Conservation (phyloP, 2,888 invertebrate genomes). For the Serrognathus titanus region DNA sequence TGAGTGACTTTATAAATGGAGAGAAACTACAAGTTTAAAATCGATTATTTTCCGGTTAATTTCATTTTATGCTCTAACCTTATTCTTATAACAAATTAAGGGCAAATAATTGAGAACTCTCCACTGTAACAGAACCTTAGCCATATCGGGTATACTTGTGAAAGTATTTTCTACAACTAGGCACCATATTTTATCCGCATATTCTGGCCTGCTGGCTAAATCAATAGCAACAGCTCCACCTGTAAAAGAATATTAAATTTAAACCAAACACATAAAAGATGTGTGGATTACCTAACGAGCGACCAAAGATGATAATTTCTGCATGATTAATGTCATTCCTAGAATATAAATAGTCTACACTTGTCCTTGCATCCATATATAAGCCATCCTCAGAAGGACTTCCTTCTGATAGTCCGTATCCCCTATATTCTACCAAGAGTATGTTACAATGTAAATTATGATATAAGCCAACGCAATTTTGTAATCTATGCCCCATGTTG, state of each 20-base stretch:
- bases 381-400: constrained; percentile 83
- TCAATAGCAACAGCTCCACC: constrained; percentile 93
- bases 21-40: constrained; percentile 58
- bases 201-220: constrained; percentile 72
- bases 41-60: constrained; percentile 5
- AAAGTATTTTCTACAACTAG: constrained; percentile 93
- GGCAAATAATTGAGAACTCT: constrained; percentile 73
- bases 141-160: constrained; percentile 92
- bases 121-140: constrained; percentile 75
- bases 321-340: constrained; percentile 79
- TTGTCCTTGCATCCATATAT: constrained; percentile 82
- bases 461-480: constrained; percentile 84
- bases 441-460: constrained; percentile 81
- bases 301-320: constrained; percentile 86
- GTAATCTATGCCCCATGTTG: constrained; percentile 89
- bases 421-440: constrained; percentile 90
- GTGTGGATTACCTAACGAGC: constrained; percentile 66
- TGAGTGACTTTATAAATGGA: constrained; percentile 71
- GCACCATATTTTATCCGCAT: constrained; percentile 77
- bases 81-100: constrained; percentile 83
- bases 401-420: constrained; percentile 90
- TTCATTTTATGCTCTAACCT: constrained; percentile 56
- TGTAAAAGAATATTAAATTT: constrained; percentile 34
- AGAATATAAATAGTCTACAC: constrained; percentile 77
- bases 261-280: neutral